Base-by-base conservation (phyloP, 2,797 vertebrate genomes). In the Pipistrellus pipistrellus region DNA sequence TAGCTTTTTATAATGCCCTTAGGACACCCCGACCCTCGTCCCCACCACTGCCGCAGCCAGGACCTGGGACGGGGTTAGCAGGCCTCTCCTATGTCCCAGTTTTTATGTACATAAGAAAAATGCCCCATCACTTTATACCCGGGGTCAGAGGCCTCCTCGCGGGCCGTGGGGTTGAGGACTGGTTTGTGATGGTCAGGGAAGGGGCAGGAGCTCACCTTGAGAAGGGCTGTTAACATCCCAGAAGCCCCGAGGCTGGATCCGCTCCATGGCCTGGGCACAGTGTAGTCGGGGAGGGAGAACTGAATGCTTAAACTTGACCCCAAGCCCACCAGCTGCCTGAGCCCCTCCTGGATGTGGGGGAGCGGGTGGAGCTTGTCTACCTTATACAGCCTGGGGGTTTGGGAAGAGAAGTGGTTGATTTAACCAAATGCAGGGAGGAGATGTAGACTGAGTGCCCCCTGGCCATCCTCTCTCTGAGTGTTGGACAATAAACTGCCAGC, bases 401-500 rank as follows among this genome's bases (percentile, higher is more conserved):
- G 51, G 44, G 38, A 53, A 68, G 64, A 84, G 85, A 88, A 81
- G 35, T 93, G 88, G 35, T 48, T 53, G 32, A 95, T 89, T 78
- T 95, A 95, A 59, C 91, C 89, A 97, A 95, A 96, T 76, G 81
- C 59, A 30, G 66, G 89, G 51, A 71, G 75, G 55, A 76, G 73
- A 32, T 20, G 18, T 55, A 71, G 64, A 75, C 14, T 69, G 51
- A 75, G 44, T 69, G 38, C 82, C 77, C 6, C 4, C 17, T 21
- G 38, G 41, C 78, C 71, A 69, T 27, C 30, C 25, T 44, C 51
- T 2, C 69, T 88, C 73, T 38, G 90, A 85, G 46, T 96, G 44
- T 95, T 78, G 95, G 76, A 75, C 92, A 97, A 97, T 97, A 97
- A 97, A 97, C 21, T 89, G 77, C 77, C 95, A 95, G 78, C 62